Percentiles rank a stretch among this genome's conserved stretches.
Evolutionary conservation across 2,113 vertebrate genomes (phyloP).

Genomic region (Vulpes ferrilata): DNA sequence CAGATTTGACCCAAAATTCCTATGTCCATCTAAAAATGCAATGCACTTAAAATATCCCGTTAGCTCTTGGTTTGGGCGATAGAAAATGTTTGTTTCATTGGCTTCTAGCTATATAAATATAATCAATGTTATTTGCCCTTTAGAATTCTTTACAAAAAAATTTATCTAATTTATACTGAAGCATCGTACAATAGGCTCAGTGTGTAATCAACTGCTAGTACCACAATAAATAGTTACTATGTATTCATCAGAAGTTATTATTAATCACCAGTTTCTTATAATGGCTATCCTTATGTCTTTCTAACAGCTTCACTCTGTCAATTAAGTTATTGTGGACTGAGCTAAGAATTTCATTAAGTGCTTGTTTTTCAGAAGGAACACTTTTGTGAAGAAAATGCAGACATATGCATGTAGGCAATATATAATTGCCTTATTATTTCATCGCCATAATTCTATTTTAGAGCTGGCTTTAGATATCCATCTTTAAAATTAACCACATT

Average conservation of each 20-base stretch:
- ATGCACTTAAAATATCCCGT: conserved; percentile 29
- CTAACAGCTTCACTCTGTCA: conserved; percentile 67
- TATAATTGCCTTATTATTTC: conserved; percentile 69
- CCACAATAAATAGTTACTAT: conserved; percentile 65
- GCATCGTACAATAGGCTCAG: conserved; percentile 29
- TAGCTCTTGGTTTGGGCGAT: conserved; percentile 50
- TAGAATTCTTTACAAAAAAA: conserved; percentile 74
- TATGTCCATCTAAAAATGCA: conserved; percentile 44
- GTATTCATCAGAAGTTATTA: conserved; percentile 73
- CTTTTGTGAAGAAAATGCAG: conserved; percentile 55
- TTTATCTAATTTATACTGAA: conserved; percentile 68
- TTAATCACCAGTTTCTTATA: conserved; percentile 74
- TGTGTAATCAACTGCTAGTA: conserved; percentile 68
- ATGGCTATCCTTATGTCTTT: conserved; percentile 66
- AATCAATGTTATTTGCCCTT: conserved; percentile 64
- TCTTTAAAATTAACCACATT: conserved; percentile 65
- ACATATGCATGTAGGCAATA: conserved; percentile 36
- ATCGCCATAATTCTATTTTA: conserved; percentile 65
- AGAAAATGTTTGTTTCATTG: conserved; percentile 50
- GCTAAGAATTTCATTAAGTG: conserved; percentile 70
- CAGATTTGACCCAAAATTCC: conserved; percentile 1
- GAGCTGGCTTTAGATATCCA: conserved; percentile 48
- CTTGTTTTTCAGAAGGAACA: conserved; percentile 56
- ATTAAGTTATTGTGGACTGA: conserved; percentile 62
- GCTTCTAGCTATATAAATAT: conserved; percentile 58